Conservation (phyloP, 23 tunicate genomes). For the Phallusia fumigata region DNA sequence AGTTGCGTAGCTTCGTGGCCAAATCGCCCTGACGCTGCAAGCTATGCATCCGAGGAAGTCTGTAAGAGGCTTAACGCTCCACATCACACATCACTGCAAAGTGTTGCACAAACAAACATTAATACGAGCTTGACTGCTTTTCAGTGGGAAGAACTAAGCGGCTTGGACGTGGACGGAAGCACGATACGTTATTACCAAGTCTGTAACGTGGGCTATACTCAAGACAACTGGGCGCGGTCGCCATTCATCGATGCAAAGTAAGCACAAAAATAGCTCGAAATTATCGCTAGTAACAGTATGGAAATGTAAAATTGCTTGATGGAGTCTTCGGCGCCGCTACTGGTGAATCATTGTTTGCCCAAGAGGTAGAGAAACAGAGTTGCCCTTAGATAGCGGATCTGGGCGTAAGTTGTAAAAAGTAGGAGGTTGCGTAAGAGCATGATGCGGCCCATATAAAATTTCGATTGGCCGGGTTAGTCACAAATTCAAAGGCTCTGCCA, state of each 20-base stretch:
- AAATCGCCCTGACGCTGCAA: background rate
- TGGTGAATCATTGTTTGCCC: background rate
- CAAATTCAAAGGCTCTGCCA: background rate
- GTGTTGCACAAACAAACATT: background rate
- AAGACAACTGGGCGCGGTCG: constrained; percentile 77
- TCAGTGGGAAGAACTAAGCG: constrained; percentile 98
- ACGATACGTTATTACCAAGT: constrained; percentile 81
- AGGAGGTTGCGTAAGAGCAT: constrained; percentile 1
- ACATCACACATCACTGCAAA: background rate
- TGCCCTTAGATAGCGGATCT: background rate
- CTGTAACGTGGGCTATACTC: constrained; percentile 30
- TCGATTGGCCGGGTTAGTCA: background rate
- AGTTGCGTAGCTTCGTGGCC: background rate
- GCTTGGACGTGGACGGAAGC: constrained; percentile 61
- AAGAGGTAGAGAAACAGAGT: background rate
- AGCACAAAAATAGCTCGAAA: background rate
- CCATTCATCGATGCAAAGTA: constrained; percentile 69
- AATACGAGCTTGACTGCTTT: background rate
- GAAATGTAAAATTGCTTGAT: background rate
- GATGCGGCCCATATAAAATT: background rate
- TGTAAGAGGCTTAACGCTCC: background rate
- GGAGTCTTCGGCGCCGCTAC: background rate
- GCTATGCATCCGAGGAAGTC: background rate
- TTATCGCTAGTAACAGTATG: background rate
- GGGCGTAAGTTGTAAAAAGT: background rate